Evolutionary conservation across 1,140 invertebrate species (phyloP), one percentile per base, ranked within the genome.

Genomic region (Psilanteris sp.): DNA sequence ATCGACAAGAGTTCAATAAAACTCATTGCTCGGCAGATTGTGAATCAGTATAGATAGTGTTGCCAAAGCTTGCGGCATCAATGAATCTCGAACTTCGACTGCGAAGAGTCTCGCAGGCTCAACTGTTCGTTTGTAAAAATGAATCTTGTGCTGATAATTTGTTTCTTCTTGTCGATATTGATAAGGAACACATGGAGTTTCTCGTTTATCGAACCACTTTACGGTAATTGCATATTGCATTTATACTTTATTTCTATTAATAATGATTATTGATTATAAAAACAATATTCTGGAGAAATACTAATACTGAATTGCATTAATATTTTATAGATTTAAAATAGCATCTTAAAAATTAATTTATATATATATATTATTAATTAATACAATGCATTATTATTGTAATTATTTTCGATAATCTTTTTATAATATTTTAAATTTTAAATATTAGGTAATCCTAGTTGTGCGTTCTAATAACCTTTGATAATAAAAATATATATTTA

Each of bases 41-140:
- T 27, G 22, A 59, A 26, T 59, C 22, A 55, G 36, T 55, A 13
- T 39, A 29, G 22, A 20, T 29, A 29, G 20, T 9, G 32, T 37
- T 32, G 32, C 22, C 11, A 11, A 1, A 52, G 48, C 16, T 20
- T 54, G 34, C 36, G 50, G 50, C 34, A 54, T 54, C 50, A 24
- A 54, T 54, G 50, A 54, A 54, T 37, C 15, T 54, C 34, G 34
- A 27, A 39, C 22, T 54, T 13, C 34, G 14, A 39, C 10, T 9
- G 15, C n/a, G 20, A 6, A 54, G 50, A 54, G 52, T 55, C 52
- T 41, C 11, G 24, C 36, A 4, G 52, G 31, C 36, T 55, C 52
- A 13, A 4, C n/a, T 9, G 34, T 41, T 10, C 3, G 10, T 20
- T 5, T 13, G 9, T 7, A 6, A 55, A 55, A 41, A 55, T 55